Base-by-base conservation (phyloP, 2,797 vertebrate genomes). In the Syndactyla subalaris region DNA sequence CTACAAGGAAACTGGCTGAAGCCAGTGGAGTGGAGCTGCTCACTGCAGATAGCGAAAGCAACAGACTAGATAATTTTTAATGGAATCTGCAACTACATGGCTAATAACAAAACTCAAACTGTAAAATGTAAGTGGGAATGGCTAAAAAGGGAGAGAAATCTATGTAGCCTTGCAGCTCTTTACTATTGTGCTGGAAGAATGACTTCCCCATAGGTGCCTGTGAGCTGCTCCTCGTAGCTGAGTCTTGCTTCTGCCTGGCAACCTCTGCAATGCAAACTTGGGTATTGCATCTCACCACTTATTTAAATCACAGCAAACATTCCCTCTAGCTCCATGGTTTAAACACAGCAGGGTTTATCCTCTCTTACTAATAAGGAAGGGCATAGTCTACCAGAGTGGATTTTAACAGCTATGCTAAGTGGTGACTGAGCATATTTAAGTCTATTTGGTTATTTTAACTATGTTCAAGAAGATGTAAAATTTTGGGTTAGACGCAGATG, bases 261-360 rank as follows among this genome's bases (percentile, higher is more conserved):
- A 59, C 20, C 43, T 59, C 58, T 0, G 1, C 68, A 24, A 14
- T 1, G 3, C 26, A 68, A 76, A 32, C 16, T 9, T 8, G 2
- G 12, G 34, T 22, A 14, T 27, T 61, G n/a, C 49, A 17, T 87
- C 65, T 59, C n/a, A 45, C 10, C 1, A 8, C 11, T 80, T 77
- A 71, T 3, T 82, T 77, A 80, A 91, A 68, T 61, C 38, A 43
- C 22, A 74, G 41, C 43, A 65, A 58, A 38, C 16, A 17, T 51
- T 77, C 48, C 24, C 46, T 75, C 74, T 13, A 83, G 18, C 21
- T 58, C 27, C 18, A 2, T 55, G 85, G 16, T 8, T 34, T 75
- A 79, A 59, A 29, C 15, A 49, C 14, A 72, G 68, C 36, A 39
- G 54, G 38, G 16, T 51, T 92, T 45, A 34, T 34, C 27, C n/a